Evolutionary conservation across 2,797 vertebrate species (phyloP), one percentile per base, ranked within the genome.

Genomic region (Ptychadena robeensis): DNA sequence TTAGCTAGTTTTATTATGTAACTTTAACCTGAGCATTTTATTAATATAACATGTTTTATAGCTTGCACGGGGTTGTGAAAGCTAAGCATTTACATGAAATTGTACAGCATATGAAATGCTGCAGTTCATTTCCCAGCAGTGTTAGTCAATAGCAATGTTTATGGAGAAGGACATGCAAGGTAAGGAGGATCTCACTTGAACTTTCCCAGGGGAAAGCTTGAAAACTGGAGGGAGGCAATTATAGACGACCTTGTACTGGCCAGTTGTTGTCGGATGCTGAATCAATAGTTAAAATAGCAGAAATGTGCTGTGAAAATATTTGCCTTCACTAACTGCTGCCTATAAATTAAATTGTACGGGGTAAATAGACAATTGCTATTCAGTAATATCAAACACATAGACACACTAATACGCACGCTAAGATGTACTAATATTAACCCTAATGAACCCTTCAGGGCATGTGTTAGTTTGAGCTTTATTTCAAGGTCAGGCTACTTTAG

Each of bases 191-290:
- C 78, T 85, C 35, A 80, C 63, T 85, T 80, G 78, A 85, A 83
- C 72, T 64, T 85, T 80, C 82, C 82, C 78, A 65, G n/a, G 82
- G 78, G 82, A 80, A 71, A 70, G 15, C 72, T 80, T 65, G 82
- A 80, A 85, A 85, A 80, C 78, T 85, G 66, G 78, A 85, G 82
- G 82, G 78, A 85, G 82, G 82, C 82, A 85, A 85, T 85, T 85
- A 85, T 64, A 80, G 78, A 76, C 28, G 72, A 85, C 82, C 82
- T 85, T 85, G 82, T 57, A 70, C 82, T 44, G 82, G 66, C 71
- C 78, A 85, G 82, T 80, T 75, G 63, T 69, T 82, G 73, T 70
- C 74, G 64, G 78, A 37, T 71, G 78, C 72, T 80, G 78, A 80
- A 85, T 85, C 78, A 76, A 80, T 85, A 76, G 78, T 75, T 80